Evolutionary conservation across 2,888 invertebrate genomes (phyloP).

Genomic region (Caenorhabditis parvicauda): DNA sequence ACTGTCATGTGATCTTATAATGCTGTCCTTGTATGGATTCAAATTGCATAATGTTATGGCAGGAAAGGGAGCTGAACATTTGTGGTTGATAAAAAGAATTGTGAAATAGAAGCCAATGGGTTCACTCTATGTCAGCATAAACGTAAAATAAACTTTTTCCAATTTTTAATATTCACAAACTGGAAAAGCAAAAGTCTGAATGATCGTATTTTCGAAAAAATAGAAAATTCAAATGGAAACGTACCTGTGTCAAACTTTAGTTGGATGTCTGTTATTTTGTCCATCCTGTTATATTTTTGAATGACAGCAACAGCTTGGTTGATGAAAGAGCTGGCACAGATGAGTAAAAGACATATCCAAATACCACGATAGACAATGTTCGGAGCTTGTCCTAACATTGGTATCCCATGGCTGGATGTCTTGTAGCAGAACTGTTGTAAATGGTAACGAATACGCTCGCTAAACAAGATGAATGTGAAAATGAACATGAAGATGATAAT

Average conservation of each 20-base stretch:
- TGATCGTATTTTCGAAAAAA: not conserved
- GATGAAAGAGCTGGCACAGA: constrained; percentile 45
- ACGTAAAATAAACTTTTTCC: too few relatives aligned
- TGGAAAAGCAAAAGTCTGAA: not conserved
- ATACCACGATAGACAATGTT: constrained; percentile 46
- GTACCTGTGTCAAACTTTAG: constrained; percentile 53
- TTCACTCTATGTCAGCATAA: too few relatives aligned
- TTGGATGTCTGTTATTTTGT: constrained; percentile 59
- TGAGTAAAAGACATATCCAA: constrained; percentile 46
- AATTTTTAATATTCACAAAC: constrained; percentile 1
- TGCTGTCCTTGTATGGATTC: constrained; percentile 56
- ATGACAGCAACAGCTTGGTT: constrained; percentile 51
- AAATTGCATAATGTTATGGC: constrained; percentile 58
- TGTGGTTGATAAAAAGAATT: too few relatives aligned
- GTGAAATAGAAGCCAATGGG: too few relatives aligned
- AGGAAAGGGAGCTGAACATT: constrained; percentile 54
- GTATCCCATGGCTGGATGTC: constrained; percentile 57
- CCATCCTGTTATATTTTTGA: constrained; percentile 51
- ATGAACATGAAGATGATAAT: not conserved
- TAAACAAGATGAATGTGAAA: constrained; percentile 3
- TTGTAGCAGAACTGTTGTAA: constrained; percentile 56
- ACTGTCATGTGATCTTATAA: constrained; percentile 47
- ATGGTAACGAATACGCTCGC: constrained; percentile 50
- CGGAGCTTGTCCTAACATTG: constrained; percentile 54
- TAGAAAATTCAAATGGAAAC: not conserved